Percentiles rank a stretch among this genome's conserved stretches.
Evolutionary conservation across 2,113 vertebrate genomes (phyloP).

Genomic region (Ciconia maguari): DNA sequence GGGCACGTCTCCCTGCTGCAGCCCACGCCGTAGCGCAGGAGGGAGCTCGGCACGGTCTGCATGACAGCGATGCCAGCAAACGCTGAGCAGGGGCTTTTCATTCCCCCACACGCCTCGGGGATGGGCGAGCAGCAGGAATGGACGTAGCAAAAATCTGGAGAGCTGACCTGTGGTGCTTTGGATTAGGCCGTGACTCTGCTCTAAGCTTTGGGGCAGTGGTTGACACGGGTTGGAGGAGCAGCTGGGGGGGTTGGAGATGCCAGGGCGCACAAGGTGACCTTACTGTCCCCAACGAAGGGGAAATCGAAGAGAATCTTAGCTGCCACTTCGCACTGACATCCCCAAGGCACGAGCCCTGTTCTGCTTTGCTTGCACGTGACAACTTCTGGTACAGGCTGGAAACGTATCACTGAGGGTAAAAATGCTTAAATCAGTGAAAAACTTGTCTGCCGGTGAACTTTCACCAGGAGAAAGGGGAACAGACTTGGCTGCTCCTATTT

Average conservation of each 20-base stretch:
- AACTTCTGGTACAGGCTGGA: background rate
- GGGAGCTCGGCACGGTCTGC: background rate
- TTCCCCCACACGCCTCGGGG: rapidly evolving
- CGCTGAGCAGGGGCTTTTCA: background rate
- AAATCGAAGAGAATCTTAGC: rapidly evolving
- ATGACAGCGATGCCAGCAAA: background rate
- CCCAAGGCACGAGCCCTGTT: rapidly evolving
- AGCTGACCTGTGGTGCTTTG: background rate
- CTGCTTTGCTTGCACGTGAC: background rate
- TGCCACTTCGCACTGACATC: too few relatives aligned
- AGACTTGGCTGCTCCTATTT: background rate
- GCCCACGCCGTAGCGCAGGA: background rate
- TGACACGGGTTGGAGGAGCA: background rate
- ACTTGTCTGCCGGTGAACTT: background rate
- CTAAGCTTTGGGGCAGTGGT: background rate
- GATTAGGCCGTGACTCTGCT: background rate
- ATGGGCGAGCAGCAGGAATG: background rate
- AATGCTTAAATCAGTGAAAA: background rate
- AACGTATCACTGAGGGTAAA: rapidly evolving
- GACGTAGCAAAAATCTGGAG: background rate
- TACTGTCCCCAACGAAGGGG: background rate
- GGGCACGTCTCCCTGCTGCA: background rate
- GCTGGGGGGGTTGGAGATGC: background rate
- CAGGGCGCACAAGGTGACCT: background rate
- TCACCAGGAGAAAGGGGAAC: background rate